phyloP scores from a whole-genome alignment of 2,113 vertebrate species.

The Scomber colias region DNA sequence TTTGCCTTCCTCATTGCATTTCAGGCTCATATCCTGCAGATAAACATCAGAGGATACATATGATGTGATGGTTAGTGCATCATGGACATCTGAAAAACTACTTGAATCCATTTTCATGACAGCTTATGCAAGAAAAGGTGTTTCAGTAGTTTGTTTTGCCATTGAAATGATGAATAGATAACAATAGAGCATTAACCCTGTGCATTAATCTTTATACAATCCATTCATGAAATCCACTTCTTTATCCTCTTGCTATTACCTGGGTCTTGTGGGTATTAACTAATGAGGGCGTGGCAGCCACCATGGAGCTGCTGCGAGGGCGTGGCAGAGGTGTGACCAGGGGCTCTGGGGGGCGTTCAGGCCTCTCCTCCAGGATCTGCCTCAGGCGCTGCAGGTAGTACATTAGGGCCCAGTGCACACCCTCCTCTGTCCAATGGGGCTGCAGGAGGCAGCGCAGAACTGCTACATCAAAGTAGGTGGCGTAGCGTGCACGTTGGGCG shows the following conservation, averaged over 20 bases:
- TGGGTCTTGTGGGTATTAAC: constrained; percentile 99
- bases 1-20: constrained; percentile 96
- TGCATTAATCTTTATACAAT: not conserved
- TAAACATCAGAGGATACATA: not conserved
- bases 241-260: constrained; percentile 69
- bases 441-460: constrained; percentile 97
- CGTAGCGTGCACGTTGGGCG: constrained; percentile 92
- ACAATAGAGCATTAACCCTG: not conserved
- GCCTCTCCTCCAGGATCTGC: constrained; percentile 97
- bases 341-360: constrained; percentile 89
- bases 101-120: not conserved
- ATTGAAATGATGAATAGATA: too few relatives aligned
- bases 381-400: constrained; percentile 94
- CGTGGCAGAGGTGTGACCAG: constrained; percentile 89
- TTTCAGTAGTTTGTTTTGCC: not conserved
- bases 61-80: rapidly evolving
- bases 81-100: not conserved
- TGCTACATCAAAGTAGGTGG: constrained; percentile 97
- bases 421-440: constrained; percentile 97
- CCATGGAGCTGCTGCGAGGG: constrained; percentile 98
- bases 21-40: constrained; percentile 94
- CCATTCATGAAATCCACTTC: not conserved
- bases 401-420: constrained; percentile 97
- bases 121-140: not conserved
- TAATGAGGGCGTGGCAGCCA: constrained; percentile 94